Percentiles rank a stretch among this genome's conserved stretches.
Evolutionary conservation across 2,113 vertebrate species (phyloP).

Genomic region (Phylloscopus whistleri): DNA sequence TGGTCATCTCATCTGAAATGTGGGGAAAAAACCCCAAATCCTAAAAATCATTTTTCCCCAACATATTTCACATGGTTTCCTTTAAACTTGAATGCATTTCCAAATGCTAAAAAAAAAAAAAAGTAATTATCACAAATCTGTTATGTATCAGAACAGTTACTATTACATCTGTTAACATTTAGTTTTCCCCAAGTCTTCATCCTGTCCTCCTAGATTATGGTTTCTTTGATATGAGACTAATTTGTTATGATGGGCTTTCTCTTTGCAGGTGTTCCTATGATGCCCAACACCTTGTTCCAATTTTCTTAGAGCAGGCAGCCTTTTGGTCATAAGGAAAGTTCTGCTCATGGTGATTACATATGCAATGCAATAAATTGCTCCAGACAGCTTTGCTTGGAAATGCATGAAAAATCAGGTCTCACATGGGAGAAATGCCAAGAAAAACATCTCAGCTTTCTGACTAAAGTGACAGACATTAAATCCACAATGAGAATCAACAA

Average conservation of each 20-base stretch:
- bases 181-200: not conserved
- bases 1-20: not conserved
- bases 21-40: not conserved
- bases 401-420: not conserved
- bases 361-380: not conserved
- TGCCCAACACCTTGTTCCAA: not conserved
- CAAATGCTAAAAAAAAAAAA: not conserved
- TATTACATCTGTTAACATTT: not conserved
- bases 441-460: not conserved
- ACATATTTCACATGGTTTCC: not conserved
- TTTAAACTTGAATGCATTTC: not conserved
- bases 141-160: not conserved
- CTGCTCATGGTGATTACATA: not conserved
- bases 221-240: not conserved
- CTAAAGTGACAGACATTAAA: not conserved
- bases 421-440: not conserved
- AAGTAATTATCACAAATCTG: not conserved
- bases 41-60: rapidly evolving
- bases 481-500: not conserved
- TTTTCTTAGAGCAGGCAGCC: not conserved
- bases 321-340: not conserved
- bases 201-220: not conserved
- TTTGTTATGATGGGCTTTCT: not conserved
- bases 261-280: not conserved
- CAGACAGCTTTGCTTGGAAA: not conserved